These are phyloP conservation scores for Callopanchax toddi DNA, from an alignment of 2,113 vertebrate genomes.

Conservation along the genomic window DNA sequence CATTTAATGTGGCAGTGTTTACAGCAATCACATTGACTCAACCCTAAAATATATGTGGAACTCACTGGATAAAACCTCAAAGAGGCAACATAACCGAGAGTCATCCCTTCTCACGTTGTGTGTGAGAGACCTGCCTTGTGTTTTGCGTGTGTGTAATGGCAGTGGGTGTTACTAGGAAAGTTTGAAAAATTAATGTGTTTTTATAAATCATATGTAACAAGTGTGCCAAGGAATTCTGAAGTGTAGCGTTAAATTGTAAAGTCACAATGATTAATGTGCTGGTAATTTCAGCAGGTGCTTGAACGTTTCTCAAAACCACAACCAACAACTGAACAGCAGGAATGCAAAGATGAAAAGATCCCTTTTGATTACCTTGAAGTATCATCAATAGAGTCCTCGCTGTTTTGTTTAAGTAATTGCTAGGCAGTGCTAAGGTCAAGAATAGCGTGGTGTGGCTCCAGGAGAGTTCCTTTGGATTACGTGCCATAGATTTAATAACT, in stretches of 20 bases:
- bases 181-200: constrained; percentile 46
- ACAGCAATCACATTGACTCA: constrained; percentile 46
- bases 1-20: constrained; percentile 37
- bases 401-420: constrained; percentile 46
- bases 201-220: constrained; percentile 25
- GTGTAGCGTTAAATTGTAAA: constrained; percentile 27
- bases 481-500: constrained; percentile 36
- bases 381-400: constrained; percentile 33
- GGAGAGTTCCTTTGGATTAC: constrained; percentile 23
- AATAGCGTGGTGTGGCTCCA: constrained; percentile 8
- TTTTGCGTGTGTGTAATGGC: constrained; percentile 7
- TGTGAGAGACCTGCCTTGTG: neutral
- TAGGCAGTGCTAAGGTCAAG: constrained; percentile 48
- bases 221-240: constrained; percentile 42
- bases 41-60: constrained; percentile 24
- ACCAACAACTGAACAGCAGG: constrained; percentile 35
- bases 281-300: constrained; percentile 50
- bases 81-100: constrained; percentile 22
- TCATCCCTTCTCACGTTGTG: constrained; percentile 6
- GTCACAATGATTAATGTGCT: constrained; percentile 59
- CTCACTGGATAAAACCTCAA: constrained; percentile 20
- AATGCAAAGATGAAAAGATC: constrained; percentile 49
- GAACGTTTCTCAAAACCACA: constrained; percentile 52
- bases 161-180: constrained; percentile 26
- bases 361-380: constrained; percentile 48